These are phyloP conservation scores for Chondrilla cf. caribensis DNA, from an alignment of 37 sponge, comb jelly and placozoan species.

Conservation along the genomic window DNA sequence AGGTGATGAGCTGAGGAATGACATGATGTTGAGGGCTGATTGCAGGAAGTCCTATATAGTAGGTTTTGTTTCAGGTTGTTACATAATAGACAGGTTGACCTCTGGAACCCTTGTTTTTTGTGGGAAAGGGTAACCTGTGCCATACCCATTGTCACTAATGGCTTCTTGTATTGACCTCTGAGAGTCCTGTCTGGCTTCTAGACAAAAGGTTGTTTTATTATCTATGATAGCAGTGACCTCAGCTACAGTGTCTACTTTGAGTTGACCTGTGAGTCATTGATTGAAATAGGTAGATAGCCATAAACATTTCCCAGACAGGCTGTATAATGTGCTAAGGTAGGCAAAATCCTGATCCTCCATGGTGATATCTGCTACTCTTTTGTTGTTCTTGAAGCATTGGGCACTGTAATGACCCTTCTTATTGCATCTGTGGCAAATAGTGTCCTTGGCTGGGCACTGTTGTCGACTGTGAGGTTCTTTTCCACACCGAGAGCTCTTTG, in stretches of 20 bases:
- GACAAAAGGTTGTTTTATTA: too few relatives aligned
- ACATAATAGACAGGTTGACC: too few relatives aligned
- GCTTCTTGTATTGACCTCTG: too few relatives aligned
- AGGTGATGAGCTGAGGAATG: too few relatives aligned
- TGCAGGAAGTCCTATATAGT: too few relatives aligned
- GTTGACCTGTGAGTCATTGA: background rate
- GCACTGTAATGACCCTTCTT: conserved; percentile 3
- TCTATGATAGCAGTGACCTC: background rate
- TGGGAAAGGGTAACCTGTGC: too few relatives aligned
- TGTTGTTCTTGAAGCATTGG: background rate
- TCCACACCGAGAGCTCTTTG: background rate
- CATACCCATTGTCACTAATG: too few relatives aligned
- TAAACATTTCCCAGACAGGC: background rate
- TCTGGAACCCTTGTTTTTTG: too few relatives aligned
- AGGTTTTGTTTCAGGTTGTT: too few relatives aligned
- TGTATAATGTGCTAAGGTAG: background rate
- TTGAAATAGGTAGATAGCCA: background rate
- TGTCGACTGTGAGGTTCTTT: background rate
- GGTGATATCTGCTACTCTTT: background rate
- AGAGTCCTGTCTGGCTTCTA: too few relatives aligned
- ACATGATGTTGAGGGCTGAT: too few relatives aligned
- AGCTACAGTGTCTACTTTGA: background rate
- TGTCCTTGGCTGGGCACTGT: conserved; percentile 1
- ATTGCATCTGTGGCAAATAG: background rate
- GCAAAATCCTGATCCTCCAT: background rate